Evolutionary conservation across 2,888 invertebrate genomes (phyloP).

Genomic region (Drosophila yooni): DNA sequence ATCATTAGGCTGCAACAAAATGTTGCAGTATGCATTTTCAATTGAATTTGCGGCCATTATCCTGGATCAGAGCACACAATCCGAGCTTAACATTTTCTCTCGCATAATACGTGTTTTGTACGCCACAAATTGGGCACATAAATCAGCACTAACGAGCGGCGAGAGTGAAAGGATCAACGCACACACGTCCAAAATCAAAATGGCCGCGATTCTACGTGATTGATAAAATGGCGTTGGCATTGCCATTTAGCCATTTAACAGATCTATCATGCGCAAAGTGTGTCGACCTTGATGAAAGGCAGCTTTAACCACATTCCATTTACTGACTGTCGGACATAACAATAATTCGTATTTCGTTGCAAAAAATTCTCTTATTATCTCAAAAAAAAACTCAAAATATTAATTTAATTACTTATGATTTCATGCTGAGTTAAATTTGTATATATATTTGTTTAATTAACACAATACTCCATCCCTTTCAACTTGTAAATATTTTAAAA

Average conservation of each 20-base stretch:
- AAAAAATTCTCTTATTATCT: not conserved
- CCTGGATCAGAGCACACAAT: constrained; percentile 56
- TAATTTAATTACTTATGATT: not conserved
- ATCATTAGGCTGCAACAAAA: constrained; percentile 79
- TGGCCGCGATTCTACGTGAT: constrained; percentile 74
- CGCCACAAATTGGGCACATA: constrained; percentile 63
- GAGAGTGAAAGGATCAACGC: constrained; percentile 5
- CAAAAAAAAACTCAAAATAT: not conserved
- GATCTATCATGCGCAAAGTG: constrained; percentile 15
- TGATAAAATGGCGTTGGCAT: constrained; percentile 66
- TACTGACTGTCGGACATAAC: not conserved
- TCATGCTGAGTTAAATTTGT: accelerated
- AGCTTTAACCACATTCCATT: constrained; percentile 14
- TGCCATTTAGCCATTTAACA: constrained; percentile 1
- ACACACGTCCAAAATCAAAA: constrained; percentile 45
- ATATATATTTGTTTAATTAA: not conserved
- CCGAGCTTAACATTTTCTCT: constrained; percentile 38
- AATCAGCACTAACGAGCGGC: constrained; percentile 67
- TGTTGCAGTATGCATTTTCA: constrained; percentile 71
- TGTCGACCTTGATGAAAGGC: constrained; percentile 33
- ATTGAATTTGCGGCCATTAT: constrained; percentile 73
- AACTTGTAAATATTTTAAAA: not conserved
- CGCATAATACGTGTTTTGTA: constrained; percentile 54
- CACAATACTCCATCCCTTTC: not conserved
- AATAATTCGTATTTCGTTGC: not conserved